These are phyloP conservation scores for Cynocephalus volans DNA, from an alignment of 2,113 vertebrate species.

Conservation along the genomic window DNA sequence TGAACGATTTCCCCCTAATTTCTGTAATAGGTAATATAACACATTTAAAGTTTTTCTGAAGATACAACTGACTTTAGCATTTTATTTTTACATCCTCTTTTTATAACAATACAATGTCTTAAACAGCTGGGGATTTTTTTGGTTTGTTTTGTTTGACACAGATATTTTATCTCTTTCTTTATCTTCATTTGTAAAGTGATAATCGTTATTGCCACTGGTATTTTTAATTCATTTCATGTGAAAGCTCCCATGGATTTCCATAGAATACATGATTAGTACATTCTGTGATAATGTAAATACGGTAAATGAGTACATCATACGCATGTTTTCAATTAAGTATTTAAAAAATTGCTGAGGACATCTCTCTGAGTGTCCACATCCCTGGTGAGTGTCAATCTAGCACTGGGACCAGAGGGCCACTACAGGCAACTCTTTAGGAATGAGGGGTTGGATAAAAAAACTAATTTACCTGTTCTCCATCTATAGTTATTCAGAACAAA, in stretches of 20 bases:
- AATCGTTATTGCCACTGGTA: not conserved
- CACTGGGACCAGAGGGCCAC: not conserved
- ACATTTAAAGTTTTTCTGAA: slow-evolving; percentile 21
- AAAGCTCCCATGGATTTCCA: not conserved
- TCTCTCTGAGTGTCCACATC: not conserved
- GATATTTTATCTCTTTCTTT: slow-evolving; percentile 14
- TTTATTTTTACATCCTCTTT: not conserved
- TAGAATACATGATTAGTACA: not conserved
- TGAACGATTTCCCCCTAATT: not conserved
- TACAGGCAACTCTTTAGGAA: not conserved
- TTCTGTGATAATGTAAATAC: not conserved
- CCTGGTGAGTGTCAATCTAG: not conserved
- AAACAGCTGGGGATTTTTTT: not conserved
- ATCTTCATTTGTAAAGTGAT: not conserved
- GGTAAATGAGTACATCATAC: not conserved
- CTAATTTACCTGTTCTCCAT: not conserved
- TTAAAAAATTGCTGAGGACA: not conserved
- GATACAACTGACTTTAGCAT: not conserved
- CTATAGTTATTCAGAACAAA: not conserved
- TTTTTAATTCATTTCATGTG: slow-evolving; percentile 48
- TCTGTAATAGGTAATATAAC: not conserved
- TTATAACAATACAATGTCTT: not conserved
- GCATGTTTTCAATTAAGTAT: not conserved
- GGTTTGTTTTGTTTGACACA: not conserved
- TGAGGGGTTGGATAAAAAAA: not conserved